These are phyloP conservation scores for Mohoua ochrocephala DNA, from an alignment of 2,113 vertebrate genomes.

Conservation along the genomic window DNA sequence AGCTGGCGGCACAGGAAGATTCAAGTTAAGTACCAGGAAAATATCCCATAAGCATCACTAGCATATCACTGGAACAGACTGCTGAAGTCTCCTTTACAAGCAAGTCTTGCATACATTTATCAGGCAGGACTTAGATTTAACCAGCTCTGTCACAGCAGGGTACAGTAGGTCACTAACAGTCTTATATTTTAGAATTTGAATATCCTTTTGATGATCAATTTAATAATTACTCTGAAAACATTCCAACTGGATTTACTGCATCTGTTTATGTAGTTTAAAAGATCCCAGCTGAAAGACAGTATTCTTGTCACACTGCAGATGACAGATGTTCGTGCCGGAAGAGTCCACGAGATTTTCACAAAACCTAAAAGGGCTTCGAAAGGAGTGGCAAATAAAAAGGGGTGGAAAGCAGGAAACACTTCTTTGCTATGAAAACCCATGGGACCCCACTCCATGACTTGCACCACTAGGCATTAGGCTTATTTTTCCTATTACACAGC, in stretches of 20 bases:
- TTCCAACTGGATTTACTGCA: neutral
- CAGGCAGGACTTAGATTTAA: neutral
- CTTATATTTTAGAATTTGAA: neutral
- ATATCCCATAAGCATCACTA: neutral
- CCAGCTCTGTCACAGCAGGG: neutral
- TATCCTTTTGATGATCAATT: neutral
- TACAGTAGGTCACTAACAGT: neutral
- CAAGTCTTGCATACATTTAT: neutral
- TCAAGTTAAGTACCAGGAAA: neutral
- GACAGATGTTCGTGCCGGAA: neutral
- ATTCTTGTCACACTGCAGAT: neutral
- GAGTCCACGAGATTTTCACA: neutral
- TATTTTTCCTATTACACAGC: neutral
- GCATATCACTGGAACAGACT: neutral
- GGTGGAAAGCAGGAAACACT: neutral
- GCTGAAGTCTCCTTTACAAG: neutral
- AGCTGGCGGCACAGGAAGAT: neutral
- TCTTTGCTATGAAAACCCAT: neutral
- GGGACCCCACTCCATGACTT: neutral
- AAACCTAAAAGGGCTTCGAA: neutral
- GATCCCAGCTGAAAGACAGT: neutral
- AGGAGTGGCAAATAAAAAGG: neutral
- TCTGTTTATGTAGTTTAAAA: conserved; percentile 1
- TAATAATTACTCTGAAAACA: conserved; percentile 6
- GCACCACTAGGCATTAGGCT: neutral